Evolutionary conservation across 1,140 invertebrate genomes (phyloP), one percentile per base, ranked within the genome.

Genomic region (Ylistrum balloti): DNA sequence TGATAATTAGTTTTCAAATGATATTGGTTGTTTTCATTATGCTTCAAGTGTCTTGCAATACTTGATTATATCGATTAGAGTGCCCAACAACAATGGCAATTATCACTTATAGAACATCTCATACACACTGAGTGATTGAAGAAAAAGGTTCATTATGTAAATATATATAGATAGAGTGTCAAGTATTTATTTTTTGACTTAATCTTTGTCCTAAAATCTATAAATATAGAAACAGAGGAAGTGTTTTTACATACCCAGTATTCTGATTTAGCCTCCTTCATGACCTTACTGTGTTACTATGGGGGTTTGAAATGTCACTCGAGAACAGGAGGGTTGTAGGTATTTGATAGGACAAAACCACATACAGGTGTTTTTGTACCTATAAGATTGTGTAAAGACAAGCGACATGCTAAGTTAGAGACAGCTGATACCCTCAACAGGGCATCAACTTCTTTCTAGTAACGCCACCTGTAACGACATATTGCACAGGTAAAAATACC

Each of bases 331-430:
- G 56, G 5, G 56, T 74, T 74, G 56, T 74, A n/a, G 22, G 45
- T 56, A 56, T 56, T 56, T 17, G 45, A 56, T 22, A 20, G 45
- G 17, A 74, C 56, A 74, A 74, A 74, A 74, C 56, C 56, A 74
- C 56, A 74, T 74, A 28, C 56, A 74, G 56, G n/a, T 74, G 56
- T 74, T 74, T 74, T 74, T 74, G 56, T 74, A 28, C 5, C 9
- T 74, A 74, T 74, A 74, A 74, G 22, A 74, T 74, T 74, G 56
- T 74, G 56, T 74, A 74, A 74, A 74, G 56, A 74, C 56, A 74
- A 74, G 56, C 56, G 56, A 74, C 56, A 74, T 74, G 56, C 56
- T 74, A 74, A 74, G 22, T 74, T 74, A 74, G 56, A 17, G 56
- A 74, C 56, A 74, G 56, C 28, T 28, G 56, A 74, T 74, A 74